phyloP scores from a whole-genome alignment of 30 jellyfish, hydroid and myxozoan species.

The Hydractinia symbiolongicarpus region DNA sequence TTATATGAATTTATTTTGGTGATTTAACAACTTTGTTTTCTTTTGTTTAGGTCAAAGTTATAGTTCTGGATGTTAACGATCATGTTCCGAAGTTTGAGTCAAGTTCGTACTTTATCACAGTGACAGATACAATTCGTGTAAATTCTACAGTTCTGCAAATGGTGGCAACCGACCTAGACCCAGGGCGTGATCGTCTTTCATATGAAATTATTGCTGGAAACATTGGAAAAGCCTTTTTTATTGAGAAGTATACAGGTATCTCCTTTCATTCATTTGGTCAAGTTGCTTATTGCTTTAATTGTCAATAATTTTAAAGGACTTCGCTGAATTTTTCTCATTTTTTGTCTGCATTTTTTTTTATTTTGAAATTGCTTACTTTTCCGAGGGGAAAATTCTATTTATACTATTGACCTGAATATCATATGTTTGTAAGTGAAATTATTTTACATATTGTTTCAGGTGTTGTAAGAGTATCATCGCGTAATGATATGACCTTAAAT shows the following conservation, averaged over 20 bases:
- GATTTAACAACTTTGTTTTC: neutral
- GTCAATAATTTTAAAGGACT: neutral
- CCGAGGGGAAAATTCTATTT: neutral
- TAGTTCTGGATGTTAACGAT: constrained; percentile 59
- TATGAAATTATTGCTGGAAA: constrained; percentile 61
- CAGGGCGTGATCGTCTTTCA: constrained; percentile 70
- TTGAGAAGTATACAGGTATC: constrained; percentile 63
- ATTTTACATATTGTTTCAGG: constrained; percentile 26
- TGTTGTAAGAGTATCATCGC: constrained; percentile 37
- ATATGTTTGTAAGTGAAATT: no score
- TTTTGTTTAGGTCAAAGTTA: constrained; percentile 40
- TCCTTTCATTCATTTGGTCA: neutral
- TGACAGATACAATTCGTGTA: constrained; percentile 49
- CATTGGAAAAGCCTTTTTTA: constrained; percentile 38
- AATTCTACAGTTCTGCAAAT: constrained; percentile 55
- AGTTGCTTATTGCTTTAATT: neutral
- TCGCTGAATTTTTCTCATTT: neutral
- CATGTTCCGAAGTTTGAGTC: constrained; percentile 49
- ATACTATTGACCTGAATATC: no score
- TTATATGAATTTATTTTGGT: neutral
- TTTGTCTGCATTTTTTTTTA: neutral
- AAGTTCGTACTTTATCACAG: constrained; percentile 25
- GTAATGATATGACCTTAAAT: constrained; percentile 29
- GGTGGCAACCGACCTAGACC: constrained; percentile 77
- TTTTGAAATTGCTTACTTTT: neutral